Evolutionary conservation across 2,113 vertebrate genomes (phyloP).

Genomic region (Blennius ocellaris): DNA sequence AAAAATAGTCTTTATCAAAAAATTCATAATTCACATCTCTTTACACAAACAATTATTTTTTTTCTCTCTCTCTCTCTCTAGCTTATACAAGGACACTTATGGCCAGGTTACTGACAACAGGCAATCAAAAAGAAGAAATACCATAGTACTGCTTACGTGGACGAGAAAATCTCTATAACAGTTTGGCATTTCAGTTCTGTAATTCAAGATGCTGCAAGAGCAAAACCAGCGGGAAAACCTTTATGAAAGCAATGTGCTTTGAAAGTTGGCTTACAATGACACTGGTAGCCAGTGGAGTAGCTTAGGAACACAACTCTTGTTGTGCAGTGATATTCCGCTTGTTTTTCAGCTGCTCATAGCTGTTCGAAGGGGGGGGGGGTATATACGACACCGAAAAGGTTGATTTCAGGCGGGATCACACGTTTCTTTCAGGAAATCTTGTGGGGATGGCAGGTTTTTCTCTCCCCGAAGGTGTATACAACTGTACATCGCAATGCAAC

Average conservation of each 20-base stretch:
- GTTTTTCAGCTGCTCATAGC: constrained; percentile 9
- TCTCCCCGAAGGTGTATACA: constrained; percentile 18
- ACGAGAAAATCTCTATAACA: constrained; percentile 25
- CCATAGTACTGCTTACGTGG: constrained; percentile 19
- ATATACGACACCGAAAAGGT: constrained; percentile 1
- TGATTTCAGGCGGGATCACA: constrained; percentile 18
- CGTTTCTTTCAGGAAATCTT: constrained; percentile 7
- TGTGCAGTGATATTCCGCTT: not conserved
- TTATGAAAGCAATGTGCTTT: constrained; percentile 69
- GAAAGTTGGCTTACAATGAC: constrained; percentile 28
- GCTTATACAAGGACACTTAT: constrained; percentile 84
- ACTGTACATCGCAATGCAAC: constrained; percentile 40
- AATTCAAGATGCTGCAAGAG: constrained; percentile 1
- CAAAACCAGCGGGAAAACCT: not conserved
- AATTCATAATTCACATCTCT: constrained; percentile 66
- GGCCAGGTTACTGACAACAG: constrained; percentile 72
- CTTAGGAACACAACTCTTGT: not conserved
- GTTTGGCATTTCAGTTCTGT: constrained; percentile 12
- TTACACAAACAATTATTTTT: constrained; percentile 60
- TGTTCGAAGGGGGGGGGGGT: constrained; percentile 20
- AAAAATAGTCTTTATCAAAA: constrained; percentile 83
- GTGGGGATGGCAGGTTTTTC: constrained; percentile 2
- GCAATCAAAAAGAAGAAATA: constrained; percentile 42
- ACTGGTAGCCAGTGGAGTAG: constrained; percentile 5
- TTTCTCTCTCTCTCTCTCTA: constrained; percentile 48